Percentiles rank a stretch among this genome's conserved stretches.
These are phyloP conservation scores for Eumerus sabulonum DNA, from an alignment of 2,888 invertebrate species.

Conservation along the genomic window DNA sequence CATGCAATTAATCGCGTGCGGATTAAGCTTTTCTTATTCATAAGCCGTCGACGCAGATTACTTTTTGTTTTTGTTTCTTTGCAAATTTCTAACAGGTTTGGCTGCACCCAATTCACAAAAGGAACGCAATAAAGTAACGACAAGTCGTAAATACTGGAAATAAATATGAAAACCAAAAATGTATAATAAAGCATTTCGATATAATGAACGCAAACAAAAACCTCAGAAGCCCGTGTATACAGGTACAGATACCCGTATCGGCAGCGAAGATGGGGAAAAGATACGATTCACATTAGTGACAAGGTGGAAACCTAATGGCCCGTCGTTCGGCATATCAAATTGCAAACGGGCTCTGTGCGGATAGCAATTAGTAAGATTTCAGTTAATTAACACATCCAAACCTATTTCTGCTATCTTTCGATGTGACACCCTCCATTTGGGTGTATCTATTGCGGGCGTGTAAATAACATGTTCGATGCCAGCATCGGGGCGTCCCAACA, in stretches of 20 bases:
- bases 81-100: neutral
- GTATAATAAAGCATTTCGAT: too few species aligned
- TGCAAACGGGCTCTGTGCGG: constrained; percentile 49
- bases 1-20: too few species aligned
- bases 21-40: too few species aligned
- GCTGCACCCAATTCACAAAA: constrained; percentile 36
- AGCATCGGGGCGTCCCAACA: constrained; percentile 42
- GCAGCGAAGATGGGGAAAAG: constrained; percentile 73
- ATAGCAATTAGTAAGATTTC: constrained; percentile 65
- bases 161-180: constrained; percentile 11
- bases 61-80: too few species aligned
- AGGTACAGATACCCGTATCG: too few species aligned
- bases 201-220: constrained; percentile 53
- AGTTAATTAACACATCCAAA: constrained; percentile 68
- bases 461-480: constrained; percentile 53
- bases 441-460: constrained; percentile 56
- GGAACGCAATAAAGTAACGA: constrained; percentile 37
- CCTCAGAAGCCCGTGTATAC: too few species aligned
- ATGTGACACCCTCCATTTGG: constrained; percentile 62
- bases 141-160: constrained; percentile 49
- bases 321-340: constrained; percentile 54
- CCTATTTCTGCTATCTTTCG: constrained; percentile 67
- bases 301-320: constrained; percentile 66
- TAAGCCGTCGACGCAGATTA: too few species aligned
- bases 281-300: constrained; percentile 53